phyloP scores from a whole-genome alignment of 2,113 vertebrate genomes.

The Corythornis vintsioides region DNA sequence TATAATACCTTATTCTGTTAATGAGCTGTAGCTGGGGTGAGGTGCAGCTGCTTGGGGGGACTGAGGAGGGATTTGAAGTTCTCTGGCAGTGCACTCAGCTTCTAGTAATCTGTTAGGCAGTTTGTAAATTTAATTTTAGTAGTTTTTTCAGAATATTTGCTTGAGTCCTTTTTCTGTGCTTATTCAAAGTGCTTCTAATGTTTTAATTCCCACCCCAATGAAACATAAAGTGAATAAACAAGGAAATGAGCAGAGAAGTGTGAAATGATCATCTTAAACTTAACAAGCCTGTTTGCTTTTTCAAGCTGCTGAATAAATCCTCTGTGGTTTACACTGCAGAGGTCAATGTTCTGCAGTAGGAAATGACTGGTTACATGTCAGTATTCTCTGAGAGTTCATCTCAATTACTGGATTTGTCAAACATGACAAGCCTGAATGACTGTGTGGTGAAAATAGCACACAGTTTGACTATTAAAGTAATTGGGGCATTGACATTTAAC shows the following conservation, averaged over 20 bases:
- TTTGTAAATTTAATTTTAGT: background rate
- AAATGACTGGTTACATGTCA: conserved; percentile 68
- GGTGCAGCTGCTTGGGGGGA: background rate
- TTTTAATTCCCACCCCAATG: background rate
- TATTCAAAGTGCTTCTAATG: background rate
- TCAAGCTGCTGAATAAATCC: conserved; percentile 39
- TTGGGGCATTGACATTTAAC: conserved; percentile 72
- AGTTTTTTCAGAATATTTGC: background rate
- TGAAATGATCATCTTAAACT: conserved; percentile 23
- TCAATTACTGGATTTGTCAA: conserved; percentile 74
- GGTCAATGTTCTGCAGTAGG: conserved; percentile 44
- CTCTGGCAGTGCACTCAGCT: background rate
- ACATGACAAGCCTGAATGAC: conserved; percentile 68
- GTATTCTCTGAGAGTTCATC: conserved; percentile 66
- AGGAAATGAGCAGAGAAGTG: conserved; percentile 3
- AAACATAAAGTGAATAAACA: background rate
- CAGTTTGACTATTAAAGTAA: conserved; percentile 75
- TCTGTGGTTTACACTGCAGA: conserved; percentile 26
- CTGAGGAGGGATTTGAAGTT: background rate
- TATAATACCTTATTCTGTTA: background rate
- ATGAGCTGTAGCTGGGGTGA: background rate
- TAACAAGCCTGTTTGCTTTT: conserved; percentile 39
- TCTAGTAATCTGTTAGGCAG: background rate
- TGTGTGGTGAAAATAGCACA: conserved; percentile 67
- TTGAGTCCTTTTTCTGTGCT: background rate